These are phyloP conservation scores for Boleophthalmus pectinirostris DNA, from an alignment of 2,113 vertebrate species.

Conservation along the genomic window DNA sequence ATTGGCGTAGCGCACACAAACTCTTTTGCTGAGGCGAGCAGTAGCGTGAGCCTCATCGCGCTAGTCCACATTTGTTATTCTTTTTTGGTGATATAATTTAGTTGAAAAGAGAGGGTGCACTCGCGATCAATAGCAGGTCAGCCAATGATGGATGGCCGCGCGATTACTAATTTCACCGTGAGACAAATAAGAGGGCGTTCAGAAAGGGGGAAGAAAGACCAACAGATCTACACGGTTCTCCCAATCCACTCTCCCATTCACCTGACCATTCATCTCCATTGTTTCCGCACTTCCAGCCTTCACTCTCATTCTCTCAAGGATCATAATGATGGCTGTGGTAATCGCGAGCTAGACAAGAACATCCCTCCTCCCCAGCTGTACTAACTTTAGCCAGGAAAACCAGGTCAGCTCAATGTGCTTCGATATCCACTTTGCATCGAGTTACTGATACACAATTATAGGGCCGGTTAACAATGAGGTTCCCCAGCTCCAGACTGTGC, in stretches of 20 bases:
- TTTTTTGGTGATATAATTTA: slow-evolving; percentile 76
- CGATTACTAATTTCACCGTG: slow-evolving; percentile 78
- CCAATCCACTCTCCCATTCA: slow-evolving; percentile 57
- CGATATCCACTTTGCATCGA: slow-evolving; percentile 6
- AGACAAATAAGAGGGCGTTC: slow-evolving; percentile 73
- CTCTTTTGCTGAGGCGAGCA: slow-evolving; percentile 49
- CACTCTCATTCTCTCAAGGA: slow-evolving; percentile 48
- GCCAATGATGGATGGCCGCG: slow-evolving; percentile 76
- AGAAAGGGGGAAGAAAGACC: slow-evolving; percentile 50
- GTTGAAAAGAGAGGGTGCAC: slow-evolving; percentile 74
- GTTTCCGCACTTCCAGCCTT: slow-evolving; percentile 42
- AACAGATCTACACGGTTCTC: slow-evolving; percentile 42
- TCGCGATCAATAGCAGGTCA: slow-evolving; percentile 76
- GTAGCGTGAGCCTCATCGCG: slow-evolving; percentile 28
- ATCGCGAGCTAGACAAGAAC: slow-evolving; percentile 48
- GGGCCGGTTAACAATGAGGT: slow-evolving; percentile 31
- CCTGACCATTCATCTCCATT: slow-evolving; percentile 68
- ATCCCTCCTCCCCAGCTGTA: not conserved
- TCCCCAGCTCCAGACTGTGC: not conserved
- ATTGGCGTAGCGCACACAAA: slow-evolving; percentile 13
- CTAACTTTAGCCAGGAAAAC: slow-evolving; percentile 33
- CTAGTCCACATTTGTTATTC: slow-evolving; percentile 62
- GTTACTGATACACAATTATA: slow-evolving; percentile 32
- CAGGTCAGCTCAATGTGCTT: slow-evolving; percentile 36
- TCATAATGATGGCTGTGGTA: slow-evolving; percentile 52